phyloP scores from a whole-genome alignment of 2,888 invertebrate genomes.

The Trissolcus brochymenae region DNA sequence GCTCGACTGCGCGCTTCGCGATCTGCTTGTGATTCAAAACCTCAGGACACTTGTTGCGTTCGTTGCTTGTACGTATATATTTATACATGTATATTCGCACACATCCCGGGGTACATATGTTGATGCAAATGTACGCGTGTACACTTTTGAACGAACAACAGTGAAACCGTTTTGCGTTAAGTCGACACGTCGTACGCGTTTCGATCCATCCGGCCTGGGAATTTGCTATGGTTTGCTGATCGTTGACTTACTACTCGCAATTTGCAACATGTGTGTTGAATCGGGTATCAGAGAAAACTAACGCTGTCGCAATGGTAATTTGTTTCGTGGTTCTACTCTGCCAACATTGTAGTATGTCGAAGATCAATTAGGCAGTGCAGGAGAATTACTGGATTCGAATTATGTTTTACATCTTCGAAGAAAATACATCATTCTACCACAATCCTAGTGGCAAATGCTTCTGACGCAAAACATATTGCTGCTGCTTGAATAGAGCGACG shows the following conservation, averaged over 20 bases:
- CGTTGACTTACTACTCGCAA: constrained; percentile 40
- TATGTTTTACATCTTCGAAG: no score
- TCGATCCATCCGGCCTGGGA: constrained; percentile 66
- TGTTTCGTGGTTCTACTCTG: no score
- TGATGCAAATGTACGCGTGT: constrained; percentile 48
- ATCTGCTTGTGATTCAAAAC: constrained; percentile 77
- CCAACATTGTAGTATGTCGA: no score
- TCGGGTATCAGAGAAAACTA: no score
- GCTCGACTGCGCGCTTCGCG: constrained; percentile 65
- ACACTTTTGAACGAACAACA: constrained; percentile 59
- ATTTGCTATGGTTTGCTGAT: constrained; percentile 30
- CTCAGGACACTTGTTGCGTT: constrained; percentile 77
- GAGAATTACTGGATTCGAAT: no score
- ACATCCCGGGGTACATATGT: constrained; percentile 46
- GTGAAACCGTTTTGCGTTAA: constrained; percentile 68
- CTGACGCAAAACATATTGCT: constrained; percentile 1
- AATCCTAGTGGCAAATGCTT: neutral
- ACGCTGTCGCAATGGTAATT: no score
- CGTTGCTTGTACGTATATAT: constrained; percentile 63
- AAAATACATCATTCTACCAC: neutral
- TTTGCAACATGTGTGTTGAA: constrained; percentile 27
- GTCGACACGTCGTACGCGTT: constrained; percentile 62
- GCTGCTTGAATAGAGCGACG: constrained; percentile 23
- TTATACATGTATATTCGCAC: constrained; percentile 18
- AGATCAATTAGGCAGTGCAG: no score